A percentile compares a stretch with the other conserved stretches of the same genome.
phyloP scores from a whole-genome alignment of 2,888 invertebrate species.

The Clepsis dumicolana region DNA sequence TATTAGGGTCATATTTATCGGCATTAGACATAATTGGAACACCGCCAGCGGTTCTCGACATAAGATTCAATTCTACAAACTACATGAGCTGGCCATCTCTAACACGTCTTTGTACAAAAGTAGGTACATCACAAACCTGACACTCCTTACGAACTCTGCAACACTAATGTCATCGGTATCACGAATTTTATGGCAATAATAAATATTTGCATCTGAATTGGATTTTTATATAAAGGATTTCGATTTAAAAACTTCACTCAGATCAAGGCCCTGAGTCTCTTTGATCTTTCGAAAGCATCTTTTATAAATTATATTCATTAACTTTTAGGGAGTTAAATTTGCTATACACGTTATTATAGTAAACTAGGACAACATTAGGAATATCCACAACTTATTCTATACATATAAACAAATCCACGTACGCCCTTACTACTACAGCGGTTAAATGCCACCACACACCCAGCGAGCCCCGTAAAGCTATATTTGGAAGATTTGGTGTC shows the following conservation, averaged over 20 bases:
- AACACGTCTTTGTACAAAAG: conserved; percentile 49
- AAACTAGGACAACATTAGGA: conserved; percentile 79
- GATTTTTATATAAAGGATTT: conserved; percentile 57
- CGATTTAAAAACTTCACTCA: conserved; percentile 70
- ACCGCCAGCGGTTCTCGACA: conserved; percentile 73
- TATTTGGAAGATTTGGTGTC: conserved; percentile 83
- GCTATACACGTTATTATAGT: conserved; percentile 80
- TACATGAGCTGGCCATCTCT: conserved; percentile 41
- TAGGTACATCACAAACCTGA: conserved; percentile 26
- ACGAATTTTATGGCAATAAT: conserved; percentile 59
- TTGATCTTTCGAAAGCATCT: conserved; percentile 68
- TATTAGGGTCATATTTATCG: conserved; percentile 32
- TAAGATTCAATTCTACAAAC: conserved; percentile 39
- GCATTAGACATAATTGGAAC: conserved; percentile 48
- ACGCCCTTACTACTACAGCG: conserved; percentile 77
- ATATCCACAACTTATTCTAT: conserved; percentile 84
- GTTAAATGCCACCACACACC: conserved; percentile 79
- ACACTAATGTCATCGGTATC: conserved; percentile 47
- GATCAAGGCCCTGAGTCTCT: conserved; percentile 75
- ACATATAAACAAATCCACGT: conserved; percentile 80
- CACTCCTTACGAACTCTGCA: conserved; percentile 36
- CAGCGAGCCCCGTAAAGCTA: conserved; percentile 76
- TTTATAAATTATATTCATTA: conserved; percentile 68
- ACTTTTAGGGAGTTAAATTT: conserved; percentile 69
- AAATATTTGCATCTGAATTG: conserved; percentile 62